Evolutionary conservation across 1,140 invertebrate genomes (phyloP).

Genomic region (Penaeus vannamei): DNA sequence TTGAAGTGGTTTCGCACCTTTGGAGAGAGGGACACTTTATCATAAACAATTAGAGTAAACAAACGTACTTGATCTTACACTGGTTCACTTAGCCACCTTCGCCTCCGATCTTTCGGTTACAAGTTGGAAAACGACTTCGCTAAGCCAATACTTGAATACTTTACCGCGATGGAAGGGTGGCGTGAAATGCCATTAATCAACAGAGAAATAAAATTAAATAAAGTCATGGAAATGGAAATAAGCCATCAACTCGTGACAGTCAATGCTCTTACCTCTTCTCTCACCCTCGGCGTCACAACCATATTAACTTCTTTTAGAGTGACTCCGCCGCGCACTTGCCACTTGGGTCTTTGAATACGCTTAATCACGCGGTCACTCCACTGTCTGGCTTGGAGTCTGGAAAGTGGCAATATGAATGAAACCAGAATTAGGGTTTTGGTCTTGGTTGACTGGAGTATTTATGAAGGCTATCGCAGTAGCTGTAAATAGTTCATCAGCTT

Average conservation of each 20-base stretch:
- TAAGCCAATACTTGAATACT: too few relatives aligned
- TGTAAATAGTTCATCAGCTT: too few relatives aligned
- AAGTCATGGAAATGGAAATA: conserved; percentile 4
- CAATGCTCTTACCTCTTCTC: conserved; percentile 76
- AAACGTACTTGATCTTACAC: too few relatives aligned
- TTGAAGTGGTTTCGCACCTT: conserved; percentile 90
- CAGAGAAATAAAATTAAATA: conserved; percentile 38
- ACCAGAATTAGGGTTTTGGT: too few relatives aligned
- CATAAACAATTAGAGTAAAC: too few relatives aligned
- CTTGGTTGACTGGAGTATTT: too few relatives aligned
- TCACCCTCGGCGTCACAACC: conserved; percentile 93
- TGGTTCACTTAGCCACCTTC: too few relatives aligned
- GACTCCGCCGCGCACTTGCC: conserved; percentile 86
- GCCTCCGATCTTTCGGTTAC: too few relatives aligned
- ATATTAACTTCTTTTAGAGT: conserved; percentile 85
- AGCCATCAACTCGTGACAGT: conserved; percentile 5
- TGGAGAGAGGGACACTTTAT: not conserved
- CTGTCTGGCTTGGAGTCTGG: conserved; percentile 88
- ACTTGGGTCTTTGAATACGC: conserved; percentile 83
- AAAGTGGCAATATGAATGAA: too few relatives aligned
- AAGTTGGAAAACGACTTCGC: too few relatives aligned
- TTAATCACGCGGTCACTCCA: conserved; percentile 94
- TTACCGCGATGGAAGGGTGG: too few relatives aligned
- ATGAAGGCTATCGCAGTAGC: too few relatives aligned
- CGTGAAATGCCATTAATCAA: not conserved